Evolutionary conservation across 2,113 vertebrate species (phyloP).

Genomic region (Alces alces): DNA sequence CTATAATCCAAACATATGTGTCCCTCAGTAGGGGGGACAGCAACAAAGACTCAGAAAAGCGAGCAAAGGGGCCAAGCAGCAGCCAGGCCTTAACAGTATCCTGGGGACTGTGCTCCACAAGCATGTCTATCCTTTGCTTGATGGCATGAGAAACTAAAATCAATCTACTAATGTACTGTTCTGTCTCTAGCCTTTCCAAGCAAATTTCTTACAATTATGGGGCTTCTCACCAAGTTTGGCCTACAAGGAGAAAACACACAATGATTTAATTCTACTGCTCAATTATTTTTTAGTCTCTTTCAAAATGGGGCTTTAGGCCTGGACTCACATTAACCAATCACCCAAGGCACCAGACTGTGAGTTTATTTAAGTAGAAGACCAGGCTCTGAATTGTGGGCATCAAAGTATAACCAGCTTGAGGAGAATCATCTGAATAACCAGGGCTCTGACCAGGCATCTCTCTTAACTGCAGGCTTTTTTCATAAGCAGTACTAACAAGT

Average conservation of each 20-base stretch:
- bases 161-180: neutral
- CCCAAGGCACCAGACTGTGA: neutral
- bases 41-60: neutral
- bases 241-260: conserved; percentile 12
- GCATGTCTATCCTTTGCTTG: neutral
- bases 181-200: neutral
- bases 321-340: neutral
- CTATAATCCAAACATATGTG: neutral
- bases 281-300: conserved; percentile 36
- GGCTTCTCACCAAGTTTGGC: neutral
- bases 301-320: neutral
- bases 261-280: conserved; percentile 23
- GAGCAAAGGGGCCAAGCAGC: neutral
- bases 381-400: neutral
- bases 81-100: neutral
- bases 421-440: neutral
- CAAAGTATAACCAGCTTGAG: neutral
- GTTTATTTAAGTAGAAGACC: neutral
- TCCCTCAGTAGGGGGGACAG: neutral
- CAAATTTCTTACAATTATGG: neutral
- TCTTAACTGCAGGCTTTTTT: neutral
- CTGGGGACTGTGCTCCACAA: neutral
- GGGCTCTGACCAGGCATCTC: neutral
- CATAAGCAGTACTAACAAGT: neutral
- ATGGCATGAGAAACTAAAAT: neutral